Evolutionary conservation across 2,113 vertebrate species (phyloP).

Genomic region (Microcebus tavaratra): DNA sequence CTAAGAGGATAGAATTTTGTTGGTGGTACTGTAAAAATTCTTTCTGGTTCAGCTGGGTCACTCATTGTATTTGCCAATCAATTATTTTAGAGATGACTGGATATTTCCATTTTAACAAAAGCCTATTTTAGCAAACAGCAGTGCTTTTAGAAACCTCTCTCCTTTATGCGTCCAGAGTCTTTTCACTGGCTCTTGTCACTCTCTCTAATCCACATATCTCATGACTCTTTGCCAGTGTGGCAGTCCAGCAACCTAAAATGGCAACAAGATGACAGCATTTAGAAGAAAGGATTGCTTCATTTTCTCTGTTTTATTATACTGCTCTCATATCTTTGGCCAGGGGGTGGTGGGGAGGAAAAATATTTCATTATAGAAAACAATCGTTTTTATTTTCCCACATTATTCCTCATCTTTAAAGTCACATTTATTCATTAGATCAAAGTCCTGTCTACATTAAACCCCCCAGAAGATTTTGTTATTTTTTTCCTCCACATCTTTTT

Average conservation of each 20-base stretch:
- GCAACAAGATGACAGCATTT: constrained; percentile 5
- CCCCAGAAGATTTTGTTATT: neutral
- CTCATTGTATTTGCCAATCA: constrained; percentile 75
- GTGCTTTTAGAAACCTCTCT: constrained; percentile 63
- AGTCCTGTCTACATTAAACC: neutral
- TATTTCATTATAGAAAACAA: neutral
- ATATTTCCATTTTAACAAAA: constrained; percentile 77
- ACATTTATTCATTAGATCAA: constrained; percentile 19
- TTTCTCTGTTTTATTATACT: neutral
- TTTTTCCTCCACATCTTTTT: neutral
- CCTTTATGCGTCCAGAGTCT: neutral
- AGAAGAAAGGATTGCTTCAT: constrained; percentile 5
- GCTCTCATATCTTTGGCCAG: neutral
- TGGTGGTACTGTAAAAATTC: constrained; percentile 61
- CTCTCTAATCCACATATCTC: constrained; percentile 29
- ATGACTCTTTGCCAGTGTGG: constrained; percentile 4
- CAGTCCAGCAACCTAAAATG: neutral
- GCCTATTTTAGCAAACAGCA: constrained; percentile 53
- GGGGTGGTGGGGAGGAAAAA: too few relatives aligned
- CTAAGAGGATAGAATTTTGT: constrained; percentile 76
- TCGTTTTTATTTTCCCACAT: constrained; percentile 33
- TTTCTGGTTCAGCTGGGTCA: constrained; percentile 69
- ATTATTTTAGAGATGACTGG: constrained; percentile 74
- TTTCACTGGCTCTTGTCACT: constrained; percentile 53
- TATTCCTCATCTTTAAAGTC: neutral